Evolutionary conservation across 2,113 vertebrate genomes (phyloP).

Genomic region (Hippolais icterina): DNA sequence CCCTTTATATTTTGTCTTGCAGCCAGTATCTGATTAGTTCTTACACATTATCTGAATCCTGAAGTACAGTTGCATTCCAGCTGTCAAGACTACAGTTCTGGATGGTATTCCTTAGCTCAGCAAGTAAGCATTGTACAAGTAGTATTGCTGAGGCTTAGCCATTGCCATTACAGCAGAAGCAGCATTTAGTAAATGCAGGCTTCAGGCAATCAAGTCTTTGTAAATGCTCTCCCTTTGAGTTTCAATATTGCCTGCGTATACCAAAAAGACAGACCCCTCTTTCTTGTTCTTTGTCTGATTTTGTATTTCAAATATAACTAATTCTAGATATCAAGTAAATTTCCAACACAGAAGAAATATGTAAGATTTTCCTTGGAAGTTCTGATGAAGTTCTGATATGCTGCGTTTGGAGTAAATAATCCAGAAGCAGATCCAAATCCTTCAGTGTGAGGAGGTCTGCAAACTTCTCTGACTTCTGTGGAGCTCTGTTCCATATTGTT

Average conservation of each 20-base stretch:
- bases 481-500: background rate
- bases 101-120: background rate
- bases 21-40: background rate
- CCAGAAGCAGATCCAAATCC: background rate
- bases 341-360: background rate
- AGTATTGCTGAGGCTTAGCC: background rate
- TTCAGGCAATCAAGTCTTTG: background rate
- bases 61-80: background rate
- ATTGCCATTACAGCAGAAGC: background rate
- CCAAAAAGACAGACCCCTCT: background rate
- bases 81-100: background rate
- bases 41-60: background rate
- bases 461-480: background rate
- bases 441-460: background rate
- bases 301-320: background rate
- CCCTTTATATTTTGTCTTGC: background rate
- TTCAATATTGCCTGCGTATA: background rate
- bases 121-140: background rate
- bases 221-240: background rate
- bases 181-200: background rate
- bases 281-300: background rate
- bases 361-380: background rate
- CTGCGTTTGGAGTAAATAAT: background rate
- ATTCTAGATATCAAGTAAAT: background rate
- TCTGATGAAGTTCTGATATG: background rate